Base-by-base conservation (phyloP, 2,797 vertebrate species). In the Antennarius maculatus region DNA sequence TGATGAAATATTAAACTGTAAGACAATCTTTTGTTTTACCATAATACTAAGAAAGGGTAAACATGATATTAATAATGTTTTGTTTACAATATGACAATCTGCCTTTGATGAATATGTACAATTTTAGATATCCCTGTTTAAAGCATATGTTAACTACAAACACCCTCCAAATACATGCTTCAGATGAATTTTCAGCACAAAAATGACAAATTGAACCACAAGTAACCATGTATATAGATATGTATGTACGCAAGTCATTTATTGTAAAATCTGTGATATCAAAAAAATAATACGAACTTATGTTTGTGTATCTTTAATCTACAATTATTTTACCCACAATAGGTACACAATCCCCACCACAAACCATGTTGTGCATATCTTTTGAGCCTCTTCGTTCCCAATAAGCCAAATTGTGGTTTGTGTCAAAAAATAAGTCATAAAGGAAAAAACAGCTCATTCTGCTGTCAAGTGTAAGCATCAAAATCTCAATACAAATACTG, bases 1-100 rank as follows among this genome's bases (percentile, higher is more conserved):
- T 76, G 58, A 89, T 92, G 27, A 92, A 92, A 89, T 91, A 91
- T 92, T 92, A 66, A 92, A 87, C 76, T 78, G 52, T 45, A 50
- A 71, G 42, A 86, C 73, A 74, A 87, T 34, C 87, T 85, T 91
- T 91, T 92, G 89, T 90, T 90, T 88, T 77, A 82, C 80, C 69
- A 81, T 80, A 83, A 87, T 75, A 81, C 67, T 43, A 70, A 84
- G 63, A 77, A 82, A 88, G 61, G 51, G 54, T 87, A 86, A 90
- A 88, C 74, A 88, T 76, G 46, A 84, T 79, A 89, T 84, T 75
- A 86, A 84, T 83, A 82, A 83, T 49, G 61, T 63, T 37, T 71
- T 77, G 74, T 80, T 66, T 66, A 51, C 62, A 34, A 51, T 29
- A 55, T 71, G 62, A 28, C 66, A 51, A 70, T 51, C 31, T 28